Conservation (phyloP, 2,113 vertebrate genomes). For the Nycticorax nycticorax region DNA sequence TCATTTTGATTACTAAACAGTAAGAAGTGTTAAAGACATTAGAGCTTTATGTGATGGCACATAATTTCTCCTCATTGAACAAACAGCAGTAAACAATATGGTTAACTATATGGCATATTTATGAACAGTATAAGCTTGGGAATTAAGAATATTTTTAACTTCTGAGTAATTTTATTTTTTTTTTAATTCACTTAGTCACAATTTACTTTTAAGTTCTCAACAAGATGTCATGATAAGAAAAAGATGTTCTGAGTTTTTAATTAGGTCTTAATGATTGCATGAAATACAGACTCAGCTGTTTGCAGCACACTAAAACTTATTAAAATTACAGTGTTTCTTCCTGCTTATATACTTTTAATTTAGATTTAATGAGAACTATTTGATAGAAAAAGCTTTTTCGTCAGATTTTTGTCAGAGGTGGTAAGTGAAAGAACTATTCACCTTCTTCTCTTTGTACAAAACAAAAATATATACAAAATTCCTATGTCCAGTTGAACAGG, state of each 20-base stretch:
- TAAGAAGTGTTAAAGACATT: background rate
- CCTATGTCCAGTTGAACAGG: background rate
- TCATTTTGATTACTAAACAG: background rate
- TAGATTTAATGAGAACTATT: background rate
- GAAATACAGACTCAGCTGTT: background rate
- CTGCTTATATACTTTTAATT: constrained; percentile 3
- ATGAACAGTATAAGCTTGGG: background rate
- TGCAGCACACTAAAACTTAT: background rate
- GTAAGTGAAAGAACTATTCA: background rate
- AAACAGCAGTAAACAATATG: background rate
- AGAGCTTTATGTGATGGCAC: background rate
- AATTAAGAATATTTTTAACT: background rate
- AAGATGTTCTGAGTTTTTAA: background rate
- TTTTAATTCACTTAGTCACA: background rate
- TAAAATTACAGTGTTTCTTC: constrained; percentile 1
- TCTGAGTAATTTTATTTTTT: background rate
- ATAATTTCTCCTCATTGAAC: background rate
- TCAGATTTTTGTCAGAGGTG: background rate
- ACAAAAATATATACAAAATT: background rate
- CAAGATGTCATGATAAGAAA: background rate
- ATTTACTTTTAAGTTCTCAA: background rate
- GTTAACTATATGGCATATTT: background rate
- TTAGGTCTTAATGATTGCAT: background rate
- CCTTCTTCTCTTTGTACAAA: background rate
- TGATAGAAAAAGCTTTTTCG: background rate